A percentile compares a stretch with the other conserved stretches of the same genome.
Conservation (phyloP, 37 sponge, comb jelly and placozoan species). For the Haliclona indistincta region DNA sequence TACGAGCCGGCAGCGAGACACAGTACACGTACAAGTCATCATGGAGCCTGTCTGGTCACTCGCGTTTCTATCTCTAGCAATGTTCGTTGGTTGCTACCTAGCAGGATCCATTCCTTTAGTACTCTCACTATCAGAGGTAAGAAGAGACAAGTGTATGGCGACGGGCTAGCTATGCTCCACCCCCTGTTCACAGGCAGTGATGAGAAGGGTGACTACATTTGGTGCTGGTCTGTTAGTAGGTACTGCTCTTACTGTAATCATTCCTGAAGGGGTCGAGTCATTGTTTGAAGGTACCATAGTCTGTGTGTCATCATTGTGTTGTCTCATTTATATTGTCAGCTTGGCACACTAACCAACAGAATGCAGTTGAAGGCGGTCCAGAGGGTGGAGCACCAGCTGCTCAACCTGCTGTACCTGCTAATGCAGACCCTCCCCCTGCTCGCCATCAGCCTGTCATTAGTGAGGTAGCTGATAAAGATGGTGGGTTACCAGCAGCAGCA, state of each 20-base stretch:
- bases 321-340: too few relatives aligned
- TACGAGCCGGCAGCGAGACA: not conserved
- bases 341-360: too few relatives aligned
- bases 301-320: too few relatives aligned
- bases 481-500: too few relatives aligned
- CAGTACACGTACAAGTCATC: not conserved
- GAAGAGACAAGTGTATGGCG: not conserved
- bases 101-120: slow-evolving; percentile 90
- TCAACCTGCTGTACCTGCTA: too few relatives aligned
- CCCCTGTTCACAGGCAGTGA: slow-evolving; percentile 51
- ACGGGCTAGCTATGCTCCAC: not conserved
- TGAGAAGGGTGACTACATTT: slow-evolving; percentile 78
- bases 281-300: too few relatives aligned
- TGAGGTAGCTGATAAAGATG: too few relatives aligned
- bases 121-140: slow-evolving; percentile 89
- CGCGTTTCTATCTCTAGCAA: slow-evolving; percentile 71
- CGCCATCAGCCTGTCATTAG: too few relatives aligned
- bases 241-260: slow-evolving; percentile 97
- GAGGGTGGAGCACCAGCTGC: too few relatives aligned
- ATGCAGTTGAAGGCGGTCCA: too few relatives aligned
- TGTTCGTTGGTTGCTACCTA: slow-evolving; percentile 93
- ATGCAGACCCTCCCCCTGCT: too few relatives aligned
- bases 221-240: slow-evolving; percentile 98
- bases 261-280: slow-evolving; percentile 94
- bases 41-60: slow-evolving; percentile 84